Evolutionary conservation across 1,140 invertebrate species (phyloP), one percentile per base, ranked within the genome.

Genomic region (Schlechtendalia chinensis): DNA sequence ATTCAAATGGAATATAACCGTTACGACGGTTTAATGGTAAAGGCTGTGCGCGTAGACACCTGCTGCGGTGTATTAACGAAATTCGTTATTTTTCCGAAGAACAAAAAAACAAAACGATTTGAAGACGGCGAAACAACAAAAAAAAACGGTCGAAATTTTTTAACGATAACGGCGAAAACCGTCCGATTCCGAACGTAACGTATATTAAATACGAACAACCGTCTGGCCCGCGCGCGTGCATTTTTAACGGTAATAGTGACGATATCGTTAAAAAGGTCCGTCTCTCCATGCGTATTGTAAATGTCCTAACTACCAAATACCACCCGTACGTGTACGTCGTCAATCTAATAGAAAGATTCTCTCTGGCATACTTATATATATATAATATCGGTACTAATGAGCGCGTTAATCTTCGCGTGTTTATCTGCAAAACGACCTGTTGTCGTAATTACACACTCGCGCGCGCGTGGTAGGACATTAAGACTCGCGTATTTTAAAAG

Each of bases 1-100:
- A 77, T 75, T 75, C 54, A 75, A 75, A 77, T 59, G 50, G 17
- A 72, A 72, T 39, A 39, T 39, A 39, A 72, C 69, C 69, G 69
- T 72, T 72, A 72, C 47, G 50, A 72, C 50, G 24, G 8, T 39
- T 4, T 39, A 39, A 39, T n/a, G n/a, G 22, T 50, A 72, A 54
- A 72, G 69, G 69, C 47, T 67, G 3, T 32, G 19, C 10, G 59
- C 17, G 29, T 22, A 65, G 8, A 47, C 69, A 54, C 69, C 47
- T 72, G 47, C 39, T 8, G 22, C 14, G n/a, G n/a, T 8, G 32
- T 39, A 8, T 39, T 39, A 39, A 54, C 50, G 50, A 24, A 53
- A 54, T 54, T 54, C 69, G 69, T 72, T 72, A 72, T 54, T 32
- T 72, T 53, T 53, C 19, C 47, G 6, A 27, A 53, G 10, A 53